These are phyloP conservation scores for Drosophila kohkoa DNA, from an alignment of 1,140 invertebrate genomes.

Conservation along the genomic window DNA sequence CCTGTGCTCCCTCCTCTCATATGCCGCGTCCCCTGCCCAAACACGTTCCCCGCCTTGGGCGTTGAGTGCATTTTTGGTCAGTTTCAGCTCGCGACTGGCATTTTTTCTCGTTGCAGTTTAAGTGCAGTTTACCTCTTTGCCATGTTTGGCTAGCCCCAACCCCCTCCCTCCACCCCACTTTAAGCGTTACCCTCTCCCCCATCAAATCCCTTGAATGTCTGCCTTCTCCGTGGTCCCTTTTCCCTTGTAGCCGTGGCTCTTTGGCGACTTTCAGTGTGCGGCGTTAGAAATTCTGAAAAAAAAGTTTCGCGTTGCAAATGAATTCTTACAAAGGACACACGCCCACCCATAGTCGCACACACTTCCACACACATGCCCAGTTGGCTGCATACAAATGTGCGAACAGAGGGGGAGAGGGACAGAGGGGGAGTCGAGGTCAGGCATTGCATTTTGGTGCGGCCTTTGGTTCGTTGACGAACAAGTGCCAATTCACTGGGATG, in stretches of 20 bases:
- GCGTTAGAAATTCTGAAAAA: slow-evolving; percentile 82
- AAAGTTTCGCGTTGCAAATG: slow-evolving; percentile 79
- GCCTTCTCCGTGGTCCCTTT: neutral
- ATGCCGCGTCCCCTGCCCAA: neutral
- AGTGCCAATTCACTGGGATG: slow-evolving; percentile 73
- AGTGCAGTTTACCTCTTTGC: slow-evolving; percentile 81
- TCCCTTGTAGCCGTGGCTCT: slow-evolving; percentile 24
- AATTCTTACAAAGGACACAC: slow-evolving; percentile 80
- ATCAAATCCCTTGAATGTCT: slow-evolving; percentile 1
- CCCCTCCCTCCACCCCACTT: neutral
- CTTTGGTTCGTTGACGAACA: slow-evolving; percentile 78
- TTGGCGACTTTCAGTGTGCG: slow-evolving; percentile 76
- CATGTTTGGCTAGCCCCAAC: slow-evolving; percentile 45
- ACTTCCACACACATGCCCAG: slow-evolving; percentile 13
- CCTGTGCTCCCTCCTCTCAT: neutral
- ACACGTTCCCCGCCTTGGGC: slow-evolving; percentile 55
- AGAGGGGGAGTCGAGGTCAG: neutral
- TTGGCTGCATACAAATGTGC: slow-evolving; percentile 38
- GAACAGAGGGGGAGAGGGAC: neutral
- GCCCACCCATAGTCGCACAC: slow-evolving; percentile 33
- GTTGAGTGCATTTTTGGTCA: slow-evolving; percentile 79
- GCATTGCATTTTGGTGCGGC: slow-evolving; percentile 74
- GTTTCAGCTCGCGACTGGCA: slow-evolving; percentile 71
- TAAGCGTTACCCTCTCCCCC: slow-evolving; percentile 1
- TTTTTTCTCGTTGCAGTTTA: slow-evolving; percentile 82